These are phyloP conservation scores for Spondyliosoma cantharus DNA, from an alignment of 2,797 vertebrate species.

Conservation along the genomic window DNA sequence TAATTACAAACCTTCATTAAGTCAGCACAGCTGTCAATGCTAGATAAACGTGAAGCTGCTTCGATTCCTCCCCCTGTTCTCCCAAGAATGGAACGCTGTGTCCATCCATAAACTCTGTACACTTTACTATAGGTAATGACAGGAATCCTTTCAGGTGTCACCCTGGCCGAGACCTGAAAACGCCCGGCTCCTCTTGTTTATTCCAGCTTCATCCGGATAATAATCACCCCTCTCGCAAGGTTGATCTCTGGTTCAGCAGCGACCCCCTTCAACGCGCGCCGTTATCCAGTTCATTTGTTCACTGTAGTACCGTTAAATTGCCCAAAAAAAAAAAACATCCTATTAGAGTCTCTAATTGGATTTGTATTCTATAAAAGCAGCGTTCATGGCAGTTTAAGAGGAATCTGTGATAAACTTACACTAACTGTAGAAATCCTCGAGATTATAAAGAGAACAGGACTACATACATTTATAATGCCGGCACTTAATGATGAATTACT, in stretches of 20 bases:
- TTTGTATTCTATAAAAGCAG: conserved; percentile 40
- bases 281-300: conserved; percentile 42
- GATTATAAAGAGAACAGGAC: conserved; percentile 9
- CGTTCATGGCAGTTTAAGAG: neutral
- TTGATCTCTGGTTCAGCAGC: conserved; percentile 44
- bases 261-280: conserved; percentile 37
- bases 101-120: conserved; percentile 61
- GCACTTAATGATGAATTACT: conserved; percentile 29
- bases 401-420: neutral
- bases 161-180: conserved; percentile 55
- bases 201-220: conserved; percentile 43
- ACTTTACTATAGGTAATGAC: conserved; percentile 62
- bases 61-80: conserved; percentile 80
- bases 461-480: conserved; percentile 12
- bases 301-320: conserved; percentile 18
- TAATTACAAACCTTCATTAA: conserved; percentile 90
- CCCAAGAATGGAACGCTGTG: conserved; percentile 68
- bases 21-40: conserved; percentile 87
- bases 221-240: conserved; percentile 48
- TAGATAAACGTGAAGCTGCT: conserved; percentile 85
- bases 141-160: conserved; percentile 76
- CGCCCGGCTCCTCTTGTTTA: conserved; percentile 19
- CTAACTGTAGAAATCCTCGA: conserved; percentile 5
- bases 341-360: conserved; percentile 35
- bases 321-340: conserved; percentile 27